phyloP scores from a whole-genome alignment of 1,140 invertebrate species.

The Euwallacea similis region DNA sequence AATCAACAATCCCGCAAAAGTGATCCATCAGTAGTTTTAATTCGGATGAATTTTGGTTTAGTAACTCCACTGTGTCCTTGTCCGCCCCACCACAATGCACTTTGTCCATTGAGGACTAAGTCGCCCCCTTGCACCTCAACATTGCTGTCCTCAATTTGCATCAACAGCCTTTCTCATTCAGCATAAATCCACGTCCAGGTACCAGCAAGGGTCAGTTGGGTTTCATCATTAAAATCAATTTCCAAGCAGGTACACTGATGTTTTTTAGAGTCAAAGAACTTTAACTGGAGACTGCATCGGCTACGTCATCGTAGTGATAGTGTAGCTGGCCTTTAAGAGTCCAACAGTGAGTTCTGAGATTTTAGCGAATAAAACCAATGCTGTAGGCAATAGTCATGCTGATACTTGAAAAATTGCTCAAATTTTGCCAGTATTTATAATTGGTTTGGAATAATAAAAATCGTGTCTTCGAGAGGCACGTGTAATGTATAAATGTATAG shows the following conservation, averaged over 20 bases:
- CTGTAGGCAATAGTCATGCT: too few relatives aligned
- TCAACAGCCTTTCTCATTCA: conserved; percentile 18
- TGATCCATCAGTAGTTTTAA: conserved; percentile 3
- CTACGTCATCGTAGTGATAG: background rate
- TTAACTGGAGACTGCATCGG: conserved; percentile 2
- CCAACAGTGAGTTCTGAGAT: background rate
- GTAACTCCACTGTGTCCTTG: conserved; percentile 12
- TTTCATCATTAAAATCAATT: background rate
- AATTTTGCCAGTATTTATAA: too few relatives aligned
- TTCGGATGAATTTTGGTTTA: conserved; percentile 25
- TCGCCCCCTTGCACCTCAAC: background rate
- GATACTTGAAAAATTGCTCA: too few relatives aligned
- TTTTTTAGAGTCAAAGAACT: background rate
- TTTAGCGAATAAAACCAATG: too few relatives aligned
- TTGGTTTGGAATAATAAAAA: too few relatives aligned
- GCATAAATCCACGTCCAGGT: conserved; percentile 15
- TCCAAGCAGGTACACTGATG: conserved; percentile 19
- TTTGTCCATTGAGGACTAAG: background rate
- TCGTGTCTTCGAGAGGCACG: too few relatives aligned
- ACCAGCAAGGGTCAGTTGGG: conserved; percentile 11
- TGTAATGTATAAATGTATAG: too few relatives aligned
- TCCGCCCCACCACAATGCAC: conserved; percentile 24
- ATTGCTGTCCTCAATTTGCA: conserved; percentile 8
- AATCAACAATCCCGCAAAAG: conserved; percentile 22
- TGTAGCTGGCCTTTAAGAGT: background rate